phyloP scores from a whole-genome alignment of 1,140 invertebrate genomes.

The Scylla paramamosain region DNA sequence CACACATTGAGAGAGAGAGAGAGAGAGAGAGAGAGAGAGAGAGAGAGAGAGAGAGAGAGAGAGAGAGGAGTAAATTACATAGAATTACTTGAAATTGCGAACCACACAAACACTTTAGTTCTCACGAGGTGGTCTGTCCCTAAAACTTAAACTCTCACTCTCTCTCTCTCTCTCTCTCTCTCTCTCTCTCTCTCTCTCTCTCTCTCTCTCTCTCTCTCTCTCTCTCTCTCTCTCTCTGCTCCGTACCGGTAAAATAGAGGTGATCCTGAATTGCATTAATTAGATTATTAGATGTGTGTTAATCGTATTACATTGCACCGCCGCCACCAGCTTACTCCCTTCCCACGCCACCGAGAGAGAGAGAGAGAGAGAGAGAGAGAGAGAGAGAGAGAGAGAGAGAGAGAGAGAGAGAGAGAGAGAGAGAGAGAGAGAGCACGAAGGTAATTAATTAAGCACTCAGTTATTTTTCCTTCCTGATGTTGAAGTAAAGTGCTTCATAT shows the following conservation, averaged over 20 bases:
- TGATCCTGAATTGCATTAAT: no score
- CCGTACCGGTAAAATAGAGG: background rate
- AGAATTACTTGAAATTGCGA: background rate
- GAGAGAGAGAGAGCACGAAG: no score
- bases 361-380: no score
- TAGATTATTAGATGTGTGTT: no score
- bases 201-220: background rate
- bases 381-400: no score
- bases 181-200: no score
- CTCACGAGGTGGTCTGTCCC: background rate
- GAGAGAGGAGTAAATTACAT: background rate
- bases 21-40: background rate
- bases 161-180: background rate
- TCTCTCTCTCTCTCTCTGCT: background rate
- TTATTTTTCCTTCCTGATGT: background rate
- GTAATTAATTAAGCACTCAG: no score
- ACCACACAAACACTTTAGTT: background rate
- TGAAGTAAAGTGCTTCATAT: background rate
- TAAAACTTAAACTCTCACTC: background rate
- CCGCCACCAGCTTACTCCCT: no score
- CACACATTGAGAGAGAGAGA: background rate
- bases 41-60: background rate
- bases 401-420: no score
- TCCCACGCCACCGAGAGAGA: no score
- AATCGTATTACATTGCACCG: no score